Evolutionary conservation across 1,140 invertebrate species (phyloP), one percentile per base, ranked within the genome.

Genomic region (Heterodera schachtii): DNA sequence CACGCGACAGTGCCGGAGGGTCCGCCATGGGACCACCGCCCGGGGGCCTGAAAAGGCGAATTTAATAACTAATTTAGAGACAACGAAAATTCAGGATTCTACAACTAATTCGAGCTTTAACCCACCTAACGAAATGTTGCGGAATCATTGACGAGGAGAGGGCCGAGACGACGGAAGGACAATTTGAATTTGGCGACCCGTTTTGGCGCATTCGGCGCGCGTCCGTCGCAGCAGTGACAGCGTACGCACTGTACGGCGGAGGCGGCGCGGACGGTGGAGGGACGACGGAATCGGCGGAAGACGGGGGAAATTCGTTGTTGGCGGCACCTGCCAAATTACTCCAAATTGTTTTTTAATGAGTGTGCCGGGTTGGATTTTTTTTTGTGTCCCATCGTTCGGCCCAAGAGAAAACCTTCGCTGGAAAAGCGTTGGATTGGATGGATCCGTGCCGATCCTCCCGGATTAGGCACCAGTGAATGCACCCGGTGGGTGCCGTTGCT

Each of bases 351-450:
- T 11, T 3, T 31, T 44, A 44, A 74, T 7, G 11, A 16, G 6
- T 74, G 31, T 31, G 31, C 31, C 31, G 0, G 31, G 31, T 2
- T 16, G 3, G 66, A 13, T 67, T 7, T 21, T 66, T 44, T 78
- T 41, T 80, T 5, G 60, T 21, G 9, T 7, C 64, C 78, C 66
- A 60, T 49, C 49, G 0, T 0, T 52, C 49, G 0, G 49, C 11
- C 11, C 6, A 52, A 0, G 67, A 31, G 67, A 31, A n/a, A 43
- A 74, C 85, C 85, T 87, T 86, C 85, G 69, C 86, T 87, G 3
- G 82, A 86, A 47, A 87, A 86, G 67, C 85, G 64, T 44, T 86
- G 85, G 69, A 86, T 82, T 11, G 85, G 85, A 66, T 86, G 86
- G 41, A 86, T 86, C 16, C 78, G 80, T 83, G 60, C 44, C 43